These are phyloP conservation scores for Brachirus orientalis DNA, from an alignment of 2,113 vertebrate genomes.

Conservation along the genomic window DNA sequence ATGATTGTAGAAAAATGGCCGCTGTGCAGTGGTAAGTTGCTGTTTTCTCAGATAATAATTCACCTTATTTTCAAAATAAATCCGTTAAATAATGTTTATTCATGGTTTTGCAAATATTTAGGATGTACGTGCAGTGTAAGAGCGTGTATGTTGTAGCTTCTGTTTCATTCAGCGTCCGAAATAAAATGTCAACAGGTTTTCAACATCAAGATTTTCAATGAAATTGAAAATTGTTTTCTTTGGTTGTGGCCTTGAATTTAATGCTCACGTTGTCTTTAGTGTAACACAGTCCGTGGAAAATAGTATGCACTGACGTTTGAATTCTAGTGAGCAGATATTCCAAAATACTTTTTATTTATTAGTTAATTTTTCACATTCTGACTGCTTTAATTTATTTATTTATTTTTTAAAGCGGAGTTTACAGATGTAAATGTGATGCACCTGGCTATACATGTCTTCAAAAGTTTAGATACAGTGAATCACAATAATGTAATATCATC, in stretches of 20 bases:
- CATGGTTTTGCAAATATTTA: rapidly evolving
- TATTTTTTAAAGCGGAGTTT: too few species aligned
- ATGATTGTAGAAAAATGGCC: conserved; percentile 80
- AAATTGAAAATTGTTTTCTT: not conserved
- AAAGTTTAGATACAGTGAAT: too few species aligned
- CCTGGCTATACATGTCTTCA: too few species aligned
- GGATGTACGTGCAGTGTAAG: not conserved
- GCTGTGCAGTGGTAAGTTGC: conserved; percentile 82
- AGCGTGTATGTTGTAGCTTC: rapidly evolving
- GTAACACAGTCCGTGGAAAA: too few species aligned
- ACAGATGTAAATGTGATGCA: too few species aligned
- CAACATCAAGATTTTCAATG: not conserved
- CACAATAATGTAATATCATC: too few species aligned
- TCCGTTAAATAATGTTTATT: not conserved
- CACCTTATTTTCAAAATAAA: not conserved
- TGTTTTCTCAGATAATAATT: conserved; percentile 19
- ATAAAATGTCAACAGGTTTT: conserved; percentile 1
- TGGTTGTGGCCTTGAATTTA: not conserved
- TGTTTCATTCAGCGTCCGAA: not conserved
- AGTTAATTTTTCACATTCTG: not conserved
- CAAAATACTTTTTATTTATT: too few species aligned
- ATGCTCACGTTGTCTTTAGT: too few species aligned
- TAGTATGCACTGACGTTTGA: too few species aligned
- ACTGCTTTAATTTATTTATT: not conserved
- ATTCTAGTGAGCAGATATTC: too few species aligned